A percentile compares a stretch with the other conserved stretches of the same genome.
These are phyloP conservation scores for Pagetopsis macropterus DNA, from an alignment of 2,797 vertebrate species.

Conservation along the genomic window DNA sequence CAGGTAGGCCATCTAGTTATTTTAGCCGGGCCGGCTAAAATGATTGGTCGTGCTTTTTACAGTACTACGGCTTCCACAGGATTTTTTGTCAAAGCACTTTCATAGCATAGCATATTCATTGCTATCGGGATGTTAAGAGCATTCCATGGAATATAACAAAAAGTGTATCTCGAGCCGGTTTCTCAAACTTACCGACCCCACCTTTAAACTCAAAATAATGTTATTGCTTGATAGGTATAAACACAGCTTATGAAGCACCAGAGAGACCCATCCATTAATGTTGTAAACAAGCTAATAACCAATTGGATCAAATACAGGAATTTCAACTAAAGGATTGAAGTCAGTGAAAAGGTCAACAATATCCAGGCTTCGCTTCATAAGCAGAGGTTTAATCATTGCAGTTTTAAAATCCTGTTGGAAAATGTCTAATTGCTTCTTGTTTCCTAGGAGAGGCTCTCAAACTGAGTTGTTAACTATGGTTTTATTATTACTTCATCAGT, in stretches of 20 bases:
- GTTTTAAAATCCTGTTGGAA: not conserved
- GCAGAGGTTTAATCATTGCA: not conserved
- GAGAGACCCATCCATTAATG: not conserved
- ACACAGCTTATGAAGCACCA: not conserved
- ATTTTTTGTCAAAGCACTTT: too few relatives aligned
- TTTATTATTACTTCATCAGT: not conserved
- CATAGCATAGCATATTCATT: too few relatives aligned
- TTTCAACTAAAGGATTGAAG: too few relatives aligned
- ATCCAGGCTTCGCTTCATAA: not conserved
- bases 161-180: too few relatives aligned
- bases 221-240: not conserved
- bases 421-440: not conserved
- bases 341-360: not conserved
- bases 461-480: not conserved
- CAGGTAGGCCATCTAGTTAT: too few relatives aligned
- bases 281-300: not conserved
- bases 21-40: too few relatives aligned
- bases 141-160: too few relatives aligned
- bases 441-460: conserved; percentile 6
- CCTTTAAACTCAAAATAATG: too few relatives aligned
- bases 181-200: too few relatives aligned
- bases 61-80: too few relatives aligned
- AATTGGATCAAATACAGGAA: not conserved
- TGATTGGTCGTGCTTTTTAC: too few relatives aligned
- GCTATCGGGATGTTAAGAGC: too few relatives aligned